These are phyloP conservation scores for Athalia circularis DNA, from an alignment of 2,888 invertebrate genomes.

Conservation along the genomic window DNA sequence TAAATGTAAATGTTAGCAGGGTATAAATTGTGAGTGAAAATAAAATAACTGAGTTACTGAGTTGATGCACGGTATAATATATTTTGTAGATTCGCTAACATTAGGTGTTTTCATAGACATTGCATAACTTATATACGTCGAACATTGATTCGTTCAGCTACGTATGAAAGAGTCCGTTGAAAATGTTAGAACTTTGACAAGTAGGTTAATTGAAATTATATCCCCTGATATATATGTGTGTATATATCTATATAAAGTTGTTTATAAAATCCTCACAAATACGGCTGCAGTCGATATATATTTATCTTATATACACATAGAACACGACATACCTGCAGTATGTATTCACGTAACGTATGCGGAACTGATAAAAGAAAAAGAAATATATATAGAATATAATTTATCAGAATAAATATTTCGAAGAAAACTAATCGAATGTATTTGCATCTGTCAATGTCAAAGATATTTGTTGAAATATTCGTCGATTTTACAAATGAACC, in stretches of 20 bases:
- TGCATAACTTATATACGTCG: conserved; percentile 3
- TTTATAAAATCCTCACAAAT: neutral
- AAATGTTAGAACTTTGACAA: conserved; percentile 6
- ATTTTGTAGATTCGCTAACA: too few species aligned
- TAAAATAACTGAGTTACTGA: too few species aligned
- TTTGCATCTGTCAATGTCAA: too few species aligned
- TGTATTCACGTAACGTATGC: too few species aligned
- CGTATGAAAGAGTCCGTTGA: neutral
- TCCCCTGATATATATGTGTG: neutral
- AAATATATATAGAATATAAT: neutral
- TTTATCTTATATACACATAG: neutral
- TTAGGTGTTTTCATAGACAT: too few species aligned
- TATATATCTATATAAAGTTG: conserved; percentile 3
- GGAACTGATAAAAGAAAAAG: neutral
- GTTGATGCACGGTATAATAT: too few species aligned
- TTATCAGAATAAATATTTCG: neutral
- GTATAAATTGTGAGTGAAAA: too few species aligned
- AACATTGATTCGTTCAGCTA: neutral
- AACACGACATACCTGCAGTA: too few species aligned
- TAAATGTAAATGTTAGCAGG: too few species aligned
- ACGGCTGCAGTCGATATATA: neutral
- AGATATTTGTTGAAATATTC: too few species aligned
- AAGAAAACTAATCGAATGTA: too few species aligned
- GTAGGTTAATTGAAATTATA: conserved; percentile 25
- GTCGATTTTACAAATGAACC: too few species aligned